Percentiles rank a stretch among this genome's conserved stretches.
phyloP scores from a whole-genome alignment of 2,888 invertebrate genomes.

The Phanerotoma sp. region DNA sequence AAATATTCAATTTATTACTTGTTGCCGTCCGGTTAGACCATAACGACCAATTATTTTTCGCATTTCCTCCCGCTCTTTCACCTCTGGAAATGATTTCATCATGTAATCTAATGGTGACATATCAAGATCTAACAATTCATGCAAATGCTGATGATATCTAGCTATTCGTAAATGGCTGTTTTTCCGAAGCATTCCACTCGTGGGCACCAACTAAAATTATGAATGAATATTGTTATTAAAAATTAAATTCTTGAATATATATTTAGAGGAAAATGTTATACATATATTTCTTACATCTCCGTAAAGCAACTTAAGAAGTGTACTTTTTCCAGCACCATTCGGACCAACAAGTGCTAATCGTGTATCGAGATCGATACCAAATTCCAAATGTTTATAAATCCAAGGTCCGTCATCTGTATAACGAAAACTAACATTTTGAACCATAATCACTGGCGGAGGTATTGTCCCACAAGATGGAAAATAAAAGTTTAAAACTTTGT shows the following conservation, averaged over 20 bases:
- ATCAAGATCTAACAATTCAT: constrained; percentile 93
- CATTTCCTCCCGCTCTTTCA: constrained; percentile 99
- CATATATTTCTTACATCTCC: constrained; percentile 74
- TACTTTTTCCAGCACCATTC: constrained; percentile 99
- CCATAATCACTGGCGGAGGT: constrained; percentile 99
- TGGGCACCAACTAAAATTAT: constrained; percentile 74
- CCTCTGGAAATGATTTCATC: constrained; percentile 95
- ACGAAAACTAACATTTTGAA: constrained; percentile 93
- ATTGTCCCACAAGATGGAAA: constrained; percentile 93
- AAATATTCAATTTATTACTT: constrained; percentile 60
- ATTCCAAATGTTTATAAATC: constrained; percentile 97
- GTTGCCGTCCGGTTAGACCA: constrained; percentile 95
- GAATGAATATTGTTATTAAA: background rate
- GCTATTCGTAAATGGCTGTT: constrained; percentile 98
- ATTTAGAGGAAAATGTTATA: background rate
- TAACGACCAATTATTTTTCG: constrained; percentile 98
- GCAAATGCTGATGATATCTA: constrained; percentile 98
- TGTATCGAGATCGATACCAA: constrained; percentile 98
- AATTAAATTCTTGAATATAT: constrained; percentile 5
- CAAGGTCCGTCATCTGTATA: constrained; percentile 84
- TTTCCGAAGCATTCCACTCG: constrained; percentile 95
- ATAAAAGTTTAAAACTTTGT: constrained; percentile 91
- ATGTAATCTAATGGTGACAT: constrained; percentile 96
- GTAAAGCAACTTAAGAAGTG: constrained; percentile 91
- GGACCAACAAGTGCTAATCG: constrained; percentile 93